These are phyloP conservation scores for Distichodus sexfasciatus DNA, from an alignment of 2,797 vertebrate species.

Conservation along the genomic window DNA sequence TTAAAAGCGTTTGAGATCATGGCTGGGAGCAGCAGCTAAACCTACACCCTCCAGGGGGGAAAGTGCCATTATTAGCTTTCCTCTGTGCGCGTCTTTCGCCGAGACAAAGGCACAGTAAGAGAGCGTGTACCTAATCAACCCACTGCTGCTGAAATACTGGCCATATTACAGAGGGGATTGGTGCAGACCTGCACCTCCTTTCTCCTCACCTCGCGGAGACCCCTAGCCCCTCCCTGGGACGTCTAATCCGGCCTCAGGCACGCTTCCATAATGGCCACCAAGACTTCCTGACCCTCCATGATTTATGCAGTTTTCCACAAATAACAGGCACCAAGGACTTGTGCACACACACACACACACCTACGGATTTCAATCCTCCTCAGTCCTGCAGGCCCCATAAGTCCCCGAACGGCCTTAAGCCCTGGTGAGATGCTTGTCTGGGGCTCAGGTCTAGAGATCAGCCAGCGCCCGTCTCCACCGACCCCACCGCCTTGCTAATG, in stretches of 20 bases:
- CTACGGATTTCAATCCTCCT: constrained; percentile 43
- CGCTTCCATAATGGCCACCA: constrained; percentile 69
- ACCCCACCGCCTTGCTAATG: constrained; percentile 68
- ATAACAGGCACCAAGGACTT: constrained; percentile 49
- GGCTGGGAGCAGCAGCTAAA: constrained; percentile 7
- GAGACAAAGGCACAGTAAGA: constrained; percentile 26
- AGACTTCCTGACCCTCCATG: constrained; percentile 65
- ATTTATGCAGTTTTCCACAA: constrained; percentile 62
- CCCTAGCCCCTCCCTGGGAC: constrained; percentile 58
- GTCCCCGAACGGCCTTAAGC: constrained; percentile 37
- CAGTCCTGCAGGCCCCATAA: constrained; percentile 8
- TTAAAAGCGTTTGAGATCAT: constrained; percentile 40
- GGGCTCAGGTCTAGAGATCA: constrained; percentile 45
- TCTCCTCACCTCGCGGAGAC: constrained; percentile 59
- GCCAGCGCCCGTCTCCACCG: constrained; percentile 48
- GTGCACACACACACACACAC: constrained; percentile 27
- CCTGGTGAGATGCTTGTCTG: constrained; percentile 25
- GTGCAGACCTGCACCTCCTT: constrained; percentile 33
- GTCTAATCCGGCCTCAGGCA: constrained; percentile 71
- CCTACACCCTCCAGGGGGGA: constrained; percentile 28
- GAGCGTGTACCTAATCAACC: constrained; percentile 37
- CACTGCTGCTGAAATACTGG: constrained; percentile 32
- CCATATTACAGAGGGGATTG: constrained; percentile 27
- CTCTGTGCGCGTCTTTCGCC: constrained; percentile 34
- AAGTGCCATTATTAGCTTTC: constrained; percentile 39